Evolutionary conservation across 2,888 invertebrate species (phyloP).

Genomic region (Zhuqinia jingwanae): DNA sequence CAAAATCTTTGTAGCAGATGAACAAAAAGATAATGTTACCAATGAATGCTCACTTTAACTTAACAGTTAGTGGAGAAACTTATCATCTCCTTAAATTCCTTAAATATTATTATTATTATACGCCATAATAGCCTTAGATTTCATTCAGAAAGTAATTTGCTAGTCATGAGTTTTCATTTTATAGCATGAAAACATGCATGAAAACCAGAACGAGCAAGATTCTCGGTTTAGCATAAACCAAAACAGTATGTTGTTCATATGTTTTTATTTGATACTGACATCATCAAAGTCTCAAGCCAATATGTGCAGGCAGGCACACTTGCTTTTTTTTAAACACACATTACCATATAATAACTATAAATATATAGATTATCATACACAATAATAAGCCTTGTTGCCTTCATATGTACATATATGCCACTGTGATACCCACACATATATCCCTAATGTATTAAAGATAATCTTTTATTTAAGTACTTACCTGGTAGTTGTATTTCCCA

Average conservation of each 20-base stretch:
- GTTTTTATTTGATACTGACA: background rate
- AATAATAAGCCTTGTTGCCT: background rate
- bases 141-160: constrained; percentile 41
- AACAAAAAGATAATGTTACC: too few relatives aligned
- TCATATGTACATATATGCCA: background rate
- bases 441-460: constrained; percentile 14
- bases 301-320: background rate
- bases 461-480: constrained; percentile 16
- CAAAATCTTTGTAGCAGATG: too few relatives aligned
- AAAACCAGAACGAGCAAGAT: constrained; percentile 55
- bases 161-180: constrained; percentile 43
- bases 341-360: constrained; percentile 40
- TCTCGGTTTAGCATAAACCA: constrained; percentile 33
- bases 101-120: too few relatives aligned
- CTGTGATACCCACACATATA: background rate
- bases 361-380: constrained; percentile 4
- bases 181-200: background rate
- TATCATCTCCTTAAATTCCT: too few relatives aligned
- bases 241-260: constrained; percentile 38
- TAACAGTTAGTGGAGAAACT: too few relatives aligned
- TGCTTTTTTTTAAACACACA: too few relatives aligned
- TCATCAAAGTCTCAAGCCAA: background rate
- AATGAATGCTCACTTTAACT: too few relatives aligned
- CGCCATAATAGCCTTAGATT: too few relatives aligned
- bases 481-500: constrained; percentile 19